Evolutionary conservation across 2,113 vertebrate species (phyloP).

Genomic region (Notothenia rossii): DNA sequence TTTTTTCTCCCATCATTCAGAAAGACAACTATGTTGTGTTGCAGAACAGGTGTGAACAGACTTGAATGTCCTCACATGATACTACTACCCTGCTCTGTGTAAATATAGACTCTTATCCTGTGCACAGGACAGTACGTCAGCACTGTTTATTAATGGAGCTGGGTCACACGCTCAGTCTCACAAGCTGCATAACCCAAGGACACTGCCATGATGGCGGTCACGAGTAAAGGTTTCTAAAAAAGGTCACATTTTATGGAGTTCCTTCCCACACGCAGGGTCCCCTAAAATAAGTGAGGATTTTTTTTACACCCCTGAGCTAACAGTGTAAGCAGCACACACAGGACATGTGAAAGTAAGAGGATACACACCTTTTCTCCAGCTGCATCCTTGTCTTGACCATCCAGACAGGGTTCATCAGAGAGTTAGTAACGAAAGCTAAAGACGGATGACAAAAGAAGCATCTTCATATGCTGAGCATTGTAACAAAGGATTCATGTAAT

Average conservation of each 20-base stretch:
- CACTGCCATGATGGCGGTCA: constrained; percentile 9
- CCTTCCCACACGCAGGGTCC: not conserved
- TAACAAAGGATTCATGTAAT: not conserved
- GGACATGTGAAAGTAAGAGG: not conserved
- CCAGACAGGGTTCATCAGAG: constrained; percentile 98
- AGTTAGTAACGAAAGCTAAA: constrained; percentile 95
- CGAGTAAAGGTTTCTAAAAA: constrained; percentile 30
- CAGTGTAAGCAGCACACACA: accelerated
- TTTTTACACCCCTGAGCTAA: not conserved
- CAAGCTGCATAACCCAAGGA: constrained; percentile 59
- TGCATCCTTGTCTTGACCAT: constrained; percentile 99
- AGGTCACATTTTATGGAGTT: constrained; percentile 43
- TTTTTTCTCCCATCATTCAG: no score
- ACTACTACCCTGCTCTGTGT: constrained; percentile 59
- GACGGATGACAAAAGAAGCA: constrained; percentile 36
- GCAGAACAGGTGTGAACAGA: constrained; percentile 25
- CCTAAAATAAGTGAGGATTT: constrained; percentile 16
- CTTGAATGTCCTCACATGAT: constrained; percentile 48
- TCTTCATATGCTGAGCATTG: not conserved
- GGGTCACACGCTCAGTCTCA: constrained; percentile 73
- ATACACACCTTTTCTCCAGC: constrained; percentile 91
- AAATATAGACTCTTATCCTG: constrained; percentile 79
- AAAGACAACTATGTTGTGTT: not conserved
- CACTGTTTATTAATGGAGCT: constrained; percentile 78
- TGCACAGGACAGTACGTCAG: constrained; percentile 64